Base-by-base conservation (phyloP, 2,797 vertebrate species). In the Pteronotus mesoamericanus region DNA sequence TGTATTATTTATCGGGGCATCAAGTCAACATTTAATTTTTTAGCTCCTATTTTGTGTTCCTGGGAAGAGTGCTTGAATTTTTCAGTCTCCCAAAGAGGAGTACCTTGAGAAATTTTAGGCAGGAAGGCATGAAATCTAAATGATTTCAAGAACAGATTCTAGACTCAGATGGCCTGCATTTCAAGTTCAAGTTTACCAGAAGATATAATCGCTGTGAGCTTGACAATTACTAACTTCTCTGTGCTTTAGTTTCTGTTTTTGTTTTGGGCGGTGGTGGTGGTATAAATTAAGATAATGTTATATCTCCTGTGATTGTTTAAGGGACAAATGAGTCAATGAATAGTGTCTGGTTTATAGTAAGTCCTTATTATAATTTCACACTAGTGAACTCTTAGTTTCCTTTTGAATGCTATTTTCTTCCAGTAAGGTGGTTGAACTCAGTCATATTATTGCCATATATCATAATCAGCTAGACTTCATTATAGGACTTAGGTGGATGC, bases 21-120 rank as follows among this genome's bases (percentile, higher is more conserved):
- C 34, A n/a, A 79, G 24, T 51, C 22, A 39, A 26, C 29, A 22
- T 92, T 92, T 74, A 44, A 87, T 77, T 72, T 83, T n/a, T 74
- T 68, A 87, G 11, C 61, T 53, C 21, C 55, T 86, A 9, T 48
- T 48, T 86, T 87, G 37, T 88, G 9, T 77, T 75, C 29, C 29
- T 61, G 29, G 29, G 32, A 55, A 6, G 12, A 48, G 34, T 44
- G n/a, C 64, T 19, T 80, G 24, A 91, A 61, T 37, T 94, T 90
- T 90, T 74, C 26, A 85, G 1, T 88, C 3, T 90, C 37, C 37
- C 3, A 32, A 48, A 80, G 80, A 75, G 46, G 4, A 69, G 64
- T 39, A 64, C 22, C 8, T 85, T 80, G 32, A 91, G 55, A 88
- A 87, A 71, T 71, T 92, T 88, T 92, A 87, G n/a, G 87, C 21